Conservation (phyloP, 2,888 invertebrate species). For the Mimas tiliae region DNA sequence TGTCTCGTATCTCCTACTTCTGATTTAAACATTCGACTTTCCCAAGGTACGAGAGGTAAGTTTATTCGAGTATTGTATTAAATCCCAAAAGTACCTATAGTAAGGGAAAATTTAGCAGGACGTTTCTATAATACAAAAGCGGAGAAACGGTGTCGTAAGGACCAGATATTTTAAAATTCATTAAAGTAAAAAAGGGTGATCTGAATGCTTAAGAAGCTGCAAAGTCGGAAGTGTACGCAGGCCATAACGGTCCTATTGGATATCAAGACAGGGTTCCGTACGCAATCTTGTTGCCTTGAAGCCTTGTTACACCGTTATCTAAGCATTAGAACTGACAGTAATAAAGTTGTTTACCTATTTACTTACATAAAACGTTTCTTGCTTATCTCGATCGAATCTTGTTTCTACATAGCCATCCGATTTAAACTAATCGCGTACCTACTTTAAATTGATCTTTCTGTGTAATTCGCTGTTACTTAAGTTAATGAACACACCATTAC, state of each 20-base stretch:
- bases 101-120: background rate
- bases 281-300: conserved; percentile 56
- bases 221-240: conserved; percentile 64
- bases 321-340: conserved; percentile 39
- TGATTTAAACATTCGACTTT: too few relatives aligned
- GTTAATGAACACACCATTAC: conserved; percentile 7
- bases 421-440: conserved; percentile 8
- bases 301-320: conserved; percentile 55
- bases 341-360: conserved; percentile 59
- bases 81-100: too few relatives aligned
- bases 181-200: conserved; percentile 38
- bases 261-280: conserved; percentile 55
- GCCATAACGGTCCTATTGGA: conserved; percentile 65
- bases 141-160: background rate
- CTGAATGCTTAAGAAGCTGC: conserved; percentile 39
- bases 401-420: background rate
- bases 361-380: conserved; percentile 39
- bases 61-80: too few relatives aligned
- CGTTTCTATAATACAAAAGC: background rate
- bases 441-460: conserved; percentile 2
- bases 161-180: conserved; percentile 30
- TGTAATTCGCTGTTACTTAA: background rate
- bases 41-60: too few relatives aligned
- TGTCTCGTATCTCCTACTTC: too few relatives aligned
- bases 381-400: conserved; percentile 29